These are phyloP conservation scores for Palythoa heliodiscus DNA, from an alignment of 92 coral and sea anemone species.

Conservation along the genomic window DNA sequence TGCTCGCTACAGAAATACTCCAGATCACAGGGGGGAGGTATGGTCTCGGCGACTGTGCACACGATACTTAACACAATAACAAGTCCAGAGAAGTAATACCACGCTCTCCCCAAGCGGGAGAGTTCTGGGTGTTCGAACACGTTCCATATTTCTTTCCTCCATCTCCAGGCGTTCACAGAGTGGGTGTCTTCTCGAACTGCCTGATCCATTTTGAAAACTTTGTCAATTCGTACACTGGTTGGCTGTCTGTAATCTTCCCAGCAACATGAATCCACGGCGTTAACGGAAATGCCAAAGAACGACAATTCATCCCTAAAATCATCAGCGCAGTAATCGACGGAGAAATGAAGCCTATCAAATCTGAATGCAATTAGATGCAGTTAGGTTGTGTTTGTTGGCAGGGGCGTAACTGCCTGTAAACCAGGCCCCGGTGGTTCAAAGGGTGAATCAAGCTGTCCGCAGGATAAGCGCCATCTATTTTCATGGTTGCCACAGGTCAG, in stretches of 20 bases:
- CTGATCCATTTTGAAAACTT: slow-evolving; percentile 77
- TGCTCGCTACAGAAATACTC: slow-evolving; percentile 54
- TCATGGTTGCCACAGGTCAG: too few relatives aligned
- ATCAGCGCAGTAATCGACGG: slow-evolving; percentile 92
- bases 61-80: slow-evolving; percentile 83
- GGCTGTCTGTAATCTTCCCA: slow-evolving; percentile 95
- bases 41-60: slow-evolving; percentile 87
- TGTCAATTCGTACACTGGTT: slow-evolving; percentile 60
- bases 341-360: slow-evolving; percentile 84
- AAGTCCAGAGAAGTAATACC: slow-evolving; percentile 84
- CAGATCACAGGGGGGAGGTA: slow-evolving; percentile 78
- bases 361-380: slow-evolving; percentile 40
- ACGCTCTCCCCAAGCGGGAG: slow-evolving; percentile 52
- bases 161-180: slow-evolving; percentile 25
- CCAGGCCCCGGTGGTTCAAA: too few relatives aligned
- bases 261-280: slow-evolving; percentile 91
- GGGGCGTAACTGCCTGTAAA: too few relatives aligned
- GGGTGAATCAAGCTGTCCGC: too few relatives aligned
- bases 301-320: slow-evolving; percentile 92
- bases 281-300: slow-evolving; percentile 89
- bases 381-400: too few relatives aligned
- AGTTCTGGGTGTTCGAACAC: slow-evolving; percentile 78
- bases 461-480: too few relatives aligned
- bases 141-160: slow-evolving; percentile 58
- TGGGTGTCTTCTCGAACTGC: slow-evolving; percentile 16